A percentile compares a stretch with the other conserved stretches of the same genome.
Conservation (phyloP, 1,140 invertebrate species). For the Papilio glaucus region DNA sequence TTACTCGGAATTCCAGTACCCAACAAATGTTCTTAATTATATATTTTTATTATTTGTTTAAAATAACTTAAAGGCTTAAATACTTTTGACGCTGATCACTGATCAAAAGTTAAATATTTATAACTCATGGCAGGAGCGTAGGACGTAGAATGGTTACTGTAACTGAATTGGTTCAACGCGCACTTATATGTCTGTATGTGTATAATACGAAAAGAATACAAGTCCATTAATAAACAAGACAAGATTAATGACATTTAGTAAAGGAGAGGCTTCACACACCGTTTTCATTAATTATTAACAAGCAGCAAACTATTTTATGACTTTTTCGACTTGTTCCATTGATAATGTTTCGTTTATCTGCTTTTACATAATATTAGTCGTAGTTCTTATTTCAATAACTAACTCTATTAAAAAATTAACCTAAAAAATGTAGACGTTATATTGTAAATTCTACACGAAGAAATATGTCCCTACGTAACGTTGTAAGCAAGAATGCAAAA, state of each 20-base stretch:
- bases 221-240: no score
- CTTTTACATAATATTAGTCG: no score
- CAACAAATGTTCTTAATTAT: no score
- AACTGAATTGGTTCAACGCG: background rate
- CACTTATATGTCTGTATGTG: background rate
- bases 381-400: no score
- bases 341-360: no score
- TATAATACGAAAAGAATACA: background rate
- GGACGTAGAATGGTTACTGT: background rate
- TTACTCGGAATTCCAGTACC: no score
- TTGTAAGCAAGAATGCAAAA: background rate
- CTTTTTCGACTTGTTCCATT: background rate
- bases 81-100: background rate
- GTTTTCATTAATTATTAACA: background rate
- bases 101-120: background rate
- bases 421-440: background rate
- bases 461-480: background rate
- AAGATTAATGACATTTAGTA: background rate
- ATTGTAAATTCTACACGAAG: background rate
- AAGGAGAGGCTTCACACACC: background rate
- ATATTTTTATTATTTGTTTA: no score
- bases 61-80: no score
- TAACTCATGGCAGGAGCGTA: no score
- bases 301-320: background rate
- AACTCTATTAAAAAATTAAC: no score